Evolutionary conservation across 1,140 invertebrate species (phyloP), one percentile per base, ranked within the genome.

Genomic region (Magallana angulata): DNA sequence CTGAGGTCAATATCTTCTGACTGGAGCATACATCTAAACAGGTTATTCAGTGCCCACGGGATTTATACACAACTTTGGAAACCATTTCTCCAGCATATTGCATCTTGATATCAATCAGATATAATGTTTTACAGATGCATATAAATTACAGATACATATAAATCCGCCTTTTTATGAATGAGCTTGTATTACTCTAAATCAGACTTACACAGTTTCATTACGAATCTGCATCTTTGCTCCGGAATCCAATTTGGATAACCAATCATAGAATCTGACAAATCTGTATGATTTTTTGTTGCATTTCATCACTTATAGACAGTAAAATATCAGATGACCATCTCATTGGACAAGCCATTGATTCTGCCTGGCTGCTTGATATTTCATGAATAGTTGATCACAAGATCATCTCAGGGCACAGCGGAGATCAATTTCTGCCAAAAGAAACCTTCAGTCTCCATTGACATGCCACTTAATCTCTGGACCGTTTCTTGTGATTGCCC

Each of bases 351-450:
- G 24, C 24, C 68, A 76, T 76, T 76, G 68, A 76, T 76, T 76
- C 68, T 24, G 68, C 68, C 24, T 24, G 18, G 24, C 68, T 76
- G 68, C 68, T 36, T 76, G 68, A 76, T 76, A 76, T 76, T 76
- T 76, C 68, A 76, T 76, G 68, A 76, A 76, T 76, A 76, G 68
- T 24, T 76, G 68, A 76, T 76, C 68, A 76, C 68, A 76, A 76
- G 68, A 76, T 76, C 68, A 76, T 76, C 68, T 76, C 68, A 30
- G 68, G 24, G 24, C 24, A 11, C 68, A 76, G 24, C 36, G 68
- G 68, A 76, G 68, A 76, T 76, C 68, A 76, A 76, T 76, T 76
- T 30, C 68, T 30, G 68, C 68, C 68, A 76, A 76, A 76, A 76
- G 68, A 76, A 76, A 76, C 68, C 68, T 76, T 76, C 68, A 76